Percentiles rank a stretch among this genome's conserved stretches.
These are phyloP conservation scores for Mormyrops boulengeri DNA, from an alignment of 2,797 vertebrate species.

Conservation along the genomic window DNA sequence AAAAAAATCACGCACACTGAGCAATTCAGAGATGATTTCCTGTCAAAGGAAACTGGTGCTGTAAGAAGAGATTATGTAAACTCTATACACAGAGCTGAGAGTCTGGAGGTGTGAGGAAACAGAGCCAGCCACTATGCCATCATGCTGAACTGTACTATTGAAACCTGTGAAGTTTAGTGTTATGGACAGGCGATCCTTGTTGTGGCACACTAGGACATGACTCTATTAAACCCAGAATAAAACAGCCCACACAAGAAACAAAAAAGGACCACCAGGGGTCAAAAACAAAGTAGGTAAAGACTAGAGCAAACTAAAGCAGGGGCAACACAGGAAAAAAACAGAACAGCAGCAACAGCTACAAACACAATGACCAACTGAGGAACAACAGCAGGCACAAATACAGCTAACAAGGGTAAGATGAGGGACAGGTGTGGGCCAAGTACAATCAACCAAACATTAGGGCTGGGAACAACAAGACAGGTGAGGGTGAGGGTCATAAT, in stretches of 20 bases:
- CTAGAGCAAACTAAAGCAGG: background rate
- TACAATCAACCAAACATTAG: background rate
- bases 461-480: background rate
- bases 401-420: no score
- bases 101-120: background rate
- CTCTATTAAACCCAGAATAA: background rate
- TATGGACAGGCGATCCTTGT: background rate
- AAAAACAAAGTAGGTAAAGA: background rate
- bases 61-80: no score
- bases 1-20: no score
- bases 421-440: background rate
- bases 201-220: background rate
- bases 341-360: background rate
- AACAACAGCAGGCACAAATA: no score
- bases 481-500: background rate
- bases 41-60: no score
- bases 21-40: no score
- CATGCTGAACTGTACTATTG: background rate
- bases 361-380: background rate
- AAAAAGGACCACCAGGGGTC: background rate
- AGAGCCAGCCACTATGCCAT: background rate
- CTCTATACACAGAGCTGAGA: no score
- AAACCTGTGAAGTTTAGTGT: background rate
- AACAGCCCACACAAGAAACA: background rate
- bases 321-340: background rate